A percentile compares a stretch with the other conserved stretches of the same genome.
phyloP scores from a whole-genome alignment of 2,113 vertebrate species.

The Zeus faber region DNA sequence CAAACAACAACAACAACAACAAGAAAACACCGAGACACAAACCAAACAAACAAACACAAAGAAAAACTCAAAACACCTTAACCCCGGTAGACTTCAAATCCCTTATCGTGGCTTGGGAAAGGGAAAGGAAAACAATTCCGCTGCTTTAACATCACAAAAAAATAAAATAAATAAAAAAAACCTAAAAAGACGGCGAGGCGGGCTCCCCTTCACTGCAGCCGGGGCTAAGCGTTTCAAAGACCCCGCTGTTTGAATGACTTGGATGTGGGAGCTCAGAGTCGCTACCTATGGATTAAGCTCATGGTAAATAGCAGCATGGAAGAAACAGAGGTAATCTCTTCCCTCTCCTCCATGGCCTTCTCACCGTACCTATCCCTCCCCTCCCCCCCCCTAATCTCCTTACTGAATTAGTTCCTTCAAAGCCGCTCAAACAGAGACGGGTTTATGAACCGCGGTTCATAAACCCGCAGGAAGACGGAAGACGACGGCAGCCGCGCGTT shows the following conservation, averaged over 20 bases:
- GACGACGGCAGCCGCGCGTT: no score
- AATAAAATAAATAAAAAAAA: no score
- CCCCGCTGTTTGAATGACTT: slow-evolving; percentile 51
- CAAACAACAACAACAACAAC: slow-evolving; percentile 25
- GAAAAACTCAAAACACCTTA: slow-evolving; percentile 28
- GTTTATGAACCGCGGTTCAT: slow-evolving; percentile 45
- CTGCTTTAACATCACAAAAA: slow-evolving; percentile 37
- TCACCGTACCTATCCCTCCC: slow-evolving; percentile 59
- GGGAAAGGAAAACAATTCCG: slow-evolving; percentile 47
- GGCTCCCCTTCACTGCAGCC: slow-evolving; percentile 34
- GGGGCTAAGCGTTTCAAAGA: slow-evolving; percentile 54
- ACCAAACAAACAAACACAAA: slow-evolving; percentile 33
- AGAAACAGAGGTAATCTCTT: slow-evolving; percentile 73
- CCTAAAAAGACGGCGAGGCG: slow-evolving; percentile 39
- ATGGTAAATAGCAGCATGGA: slow-evolving; percentile 64
- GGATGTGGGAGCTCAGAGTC: slow-evolving; percentile 56
- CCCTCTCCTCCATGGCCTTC: slow-evolving; percentile 48
- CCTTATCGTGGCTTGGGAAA: slow-evolving; percentile 31
- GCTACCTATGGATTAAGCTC: slow-evolving; percentile 67
- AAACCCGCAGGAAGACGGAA: no score
- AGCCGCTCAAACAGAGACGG: slow-evolving; percentile 57
- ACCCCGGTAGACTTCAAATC: slow-evolving; percentile 32
- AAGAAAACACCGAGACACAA: slow-evolving; percentile 2
- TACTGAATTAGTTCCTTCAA: slow-evolving; percentile 65
- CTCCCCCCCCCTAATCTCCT: slow-evolving; percentile 60